These are phyloP conservation scores for Orthochromis indermauri DNA, from an alignment of 2,113 vertebrate genomes.

Conservation along the genomic window DNA sequence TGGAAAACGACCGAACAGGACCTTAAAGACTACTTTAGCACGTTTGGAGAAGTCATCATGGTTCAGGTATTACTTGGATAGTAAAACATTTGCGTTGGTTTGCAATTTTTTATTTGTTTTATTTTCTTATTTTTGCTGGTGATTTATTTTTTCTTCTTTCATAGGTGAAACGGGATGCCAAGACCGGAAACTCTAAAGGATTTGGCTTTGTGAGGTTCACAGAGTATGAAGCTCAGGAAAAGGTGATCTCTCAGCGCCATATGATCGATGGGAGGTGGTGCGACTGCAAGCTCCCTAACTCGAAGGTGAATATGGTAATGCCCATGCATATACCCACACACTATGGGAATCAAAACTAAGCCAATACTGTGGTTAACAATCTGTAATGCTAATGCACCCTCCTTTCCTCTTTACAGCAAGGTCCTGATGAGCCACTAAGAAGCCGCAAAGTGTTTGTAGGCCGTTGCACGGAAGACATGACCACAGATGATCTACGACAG, in stretches of 20 bases:
- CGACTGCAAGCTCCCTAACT: conserved; percentile 98
- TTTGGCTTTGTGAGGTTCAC: conserved; percentile 98
- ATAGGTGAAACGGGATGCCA: conserved; percentile 94
- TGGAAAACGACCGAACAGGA: conserved; percentile 98
- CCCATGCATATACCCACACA: not conserved
- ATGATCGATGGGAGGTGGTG: conserved; percentile 99
- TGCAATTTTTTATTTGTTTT: not conserved
- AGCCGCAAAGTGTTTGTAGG: conserved; percentile 97
- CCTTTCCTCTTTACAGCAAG: conserved; percentile 72
- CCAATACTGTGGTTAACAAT: not conserved
- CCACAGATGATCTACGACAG: conserved; percentile 86
- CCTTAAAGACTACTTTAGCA: conserved; percentile 95
- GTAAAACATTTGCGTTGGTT: not conserved
- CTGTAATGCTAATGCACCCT: not conserved
- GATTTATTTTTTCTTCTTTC: not conserved
- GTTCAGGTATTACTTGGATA: conserved; percentile 81
- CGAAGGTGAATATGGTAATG: conserved; percentile 81
- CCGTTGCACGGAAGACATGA: conserved; percentile 97
- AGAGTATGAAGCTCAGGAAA: conserved; percentile 95
- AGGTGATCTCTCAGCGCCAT: conserved; percentile 94
- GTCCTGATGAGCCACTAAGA: conserved; percentile 88
- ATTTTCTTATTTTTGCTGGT: not conserved
- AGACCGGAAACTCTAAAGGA: conserved; percentile 95
- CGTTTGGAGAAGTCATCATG: conserved; percentile 98
- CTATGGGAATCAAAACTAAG: not conserved